Evolutionary conservation across 2,797 vertebrate species (phyloP).

Genomic region (Buceros bicornis): DNA sequence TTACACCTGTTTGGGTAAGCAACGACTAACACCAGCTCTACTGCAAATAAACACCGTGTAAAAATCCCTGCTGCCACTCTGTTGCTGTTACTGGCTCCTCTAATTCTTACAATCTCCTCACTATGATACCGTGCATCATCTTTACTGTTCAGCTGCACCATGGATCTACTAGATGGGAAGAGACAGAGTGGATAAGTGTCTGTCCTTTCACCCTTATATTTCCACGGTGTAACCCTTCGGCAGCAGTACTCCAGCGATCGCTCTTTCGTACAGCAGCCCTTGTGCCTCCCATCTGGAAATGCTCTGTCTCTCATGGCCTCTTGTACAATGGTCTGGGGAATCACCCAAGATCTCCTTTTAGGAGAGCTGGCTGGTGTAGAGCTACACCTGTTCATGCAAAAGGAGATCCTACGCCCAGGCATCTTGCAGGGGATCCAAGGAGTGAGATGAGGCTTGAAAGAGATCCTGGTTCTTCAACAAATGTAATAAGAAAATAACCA

Average conservation of each 20-base stretch:
- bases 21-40: background rate
- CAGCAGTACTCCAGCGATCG: background rate
- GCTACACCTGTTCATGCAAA: background rate
- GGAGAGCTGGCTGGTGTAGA: background rate
- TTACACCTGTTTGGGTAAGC: background rate
- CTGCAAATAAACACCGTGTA: background rate
- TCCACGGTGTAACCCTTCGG: background rate
- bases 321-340: background rate
- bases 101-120: background rate
- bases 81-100: background rate
- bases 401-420: background rate
- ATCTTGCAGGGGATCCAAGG: background rate
- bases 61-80: background rate
- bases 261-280: background rate
- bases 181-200: background rate
- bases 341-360: background rate
- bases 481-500: background rate
- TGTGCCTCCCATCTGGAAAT: background rate
- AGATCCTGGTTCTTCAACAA: background rate
- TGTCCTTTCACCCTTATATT: background rate
- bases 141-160: background rate
- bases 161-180: background rate
- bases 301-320: background rate
- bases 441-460: background rate
- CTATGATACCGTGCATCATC: background rate